phyloP scores from a whole-genome alignment of 1,140 invertebrate genomes.

The Leptinotarsa lineolata region DNA sequence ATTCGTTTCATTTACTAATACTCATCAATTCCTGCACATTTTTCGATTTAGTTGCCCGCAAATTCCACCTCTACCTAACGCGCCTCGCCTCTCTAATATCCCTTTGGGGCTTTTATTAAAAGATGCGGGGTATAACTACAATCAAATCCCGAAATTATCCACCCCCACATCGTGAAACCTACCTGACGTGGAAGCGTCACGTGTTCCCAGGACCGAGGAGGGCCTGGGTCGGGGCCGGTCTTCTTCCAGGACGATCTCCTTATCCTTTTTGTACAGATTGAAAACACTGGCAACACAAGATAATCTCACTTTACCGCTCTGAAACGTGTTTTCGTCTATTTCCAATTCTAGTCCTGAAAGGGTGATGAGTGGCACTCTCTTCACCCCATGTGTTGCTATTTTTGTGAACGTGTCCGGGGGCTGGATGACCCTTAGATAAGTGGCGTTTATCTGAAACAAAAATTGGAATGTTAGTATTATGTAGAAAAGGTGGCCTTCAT shows the following conservation, averaged over 20 bases:
- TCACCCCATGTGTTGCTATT: conserved; percentile 23
- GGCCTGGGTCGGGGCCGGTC: conserved; percentile 46
- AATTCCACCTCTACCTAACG: not conserved
- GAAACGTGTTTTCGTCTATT: conserved; percentile 42
- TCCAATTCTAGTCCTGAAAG: conserved; percentile 42
- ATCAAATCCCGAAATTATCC: not conserved
- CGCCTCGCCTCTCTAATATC: not conserved
- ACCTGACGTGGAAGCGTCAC: conserved; percentile 38
- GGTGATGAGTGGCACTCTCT: conserved; percentile 38
- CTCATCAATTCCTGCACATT: no score
- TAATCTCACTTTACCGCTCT: conserved; percentile 40
- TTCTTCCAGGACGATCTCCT: conserved; percentile 43
- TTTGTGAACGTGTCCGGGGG: conserved; percentile 10
- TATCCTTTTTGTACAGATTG: conserved; percentile 40
- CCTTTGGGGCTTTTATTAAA: not conserved
- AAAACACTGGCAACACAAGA: conserved; percentile 44
- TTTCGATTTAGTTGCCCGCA: no score
- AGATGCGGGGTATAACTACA: not conserved
- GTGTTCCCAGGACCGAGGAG: conserved; percentile 46
- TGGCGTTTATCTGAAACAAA: conserved; percentile 44
- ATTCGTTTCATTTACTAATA: no score
- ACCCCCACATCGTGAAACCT: not conserved
- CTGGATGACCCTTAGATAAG: conserved; percentile 29
- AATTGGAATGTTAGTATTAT: not conserved
- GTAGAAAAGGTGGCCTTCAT: no score